Base-by-base conservation (phyloP, 2,888 invertebrate species). In the Dichetophora obliterata region DNA sequence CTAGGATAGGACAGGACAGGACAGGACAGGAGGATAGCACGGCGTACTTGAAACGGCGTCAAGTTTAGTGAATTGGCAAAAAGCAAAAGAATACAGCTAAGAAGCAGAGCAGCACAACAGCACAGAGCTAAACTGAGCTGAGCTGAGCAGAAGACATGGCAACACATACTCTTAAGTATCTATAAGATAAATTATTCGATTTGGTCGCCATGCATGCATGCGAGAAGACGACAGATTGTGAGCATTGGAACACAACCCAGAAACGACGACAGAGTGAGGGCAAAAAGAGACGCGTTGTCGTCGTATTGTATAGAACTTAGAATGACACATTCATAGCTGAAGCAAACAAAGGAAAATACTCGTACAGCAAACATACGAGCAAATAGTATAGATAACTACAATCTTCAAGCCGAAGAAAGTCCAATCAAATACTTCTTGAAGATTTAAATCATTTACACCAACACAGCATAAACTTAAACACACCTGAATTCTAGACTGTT, bases 51-150 rank as follows among this genome's bases (percentile, higher is more conserved):
- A 65, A 75, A 76, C 59, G 61, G 74, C 74, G 66, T 65, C 34
- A n/a, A 43, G 75, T 73, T 65, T 69, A 69, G 66, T 75, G 77
- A 77, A 66, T 79, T 74, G 72, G 71, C 71, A 34, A 71, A 68
- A 57, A 75, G 75, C 59, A 37, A 65, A 66, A 73, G 57, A 77
- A 66, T 69, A 70, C 63, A 54, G 61, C 34, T 24, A 65, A 50
- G 63, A 43, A 37, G 57, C 59, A 24, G 34, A 54, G 69, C 52
- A 54, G 27, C 2, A 31, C 19, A n/a, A 54, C 54, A 54, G 8
- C 54, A 22, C 14, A n/a, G n/a, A 19, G 66, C 68, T 6, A 24
- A 27, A 43, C 48, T 43, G 6, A 50, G 8, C 52, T 19, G 14
- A 27, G 24, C 22, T 19, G 31, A 69, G 31, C 69, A 52, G 31